These are phyloP conservation scores for Chrysolina americana DNA, from an alignment of 2,888 invertebrate genomes.

Conservation along the genomic window DNA sequence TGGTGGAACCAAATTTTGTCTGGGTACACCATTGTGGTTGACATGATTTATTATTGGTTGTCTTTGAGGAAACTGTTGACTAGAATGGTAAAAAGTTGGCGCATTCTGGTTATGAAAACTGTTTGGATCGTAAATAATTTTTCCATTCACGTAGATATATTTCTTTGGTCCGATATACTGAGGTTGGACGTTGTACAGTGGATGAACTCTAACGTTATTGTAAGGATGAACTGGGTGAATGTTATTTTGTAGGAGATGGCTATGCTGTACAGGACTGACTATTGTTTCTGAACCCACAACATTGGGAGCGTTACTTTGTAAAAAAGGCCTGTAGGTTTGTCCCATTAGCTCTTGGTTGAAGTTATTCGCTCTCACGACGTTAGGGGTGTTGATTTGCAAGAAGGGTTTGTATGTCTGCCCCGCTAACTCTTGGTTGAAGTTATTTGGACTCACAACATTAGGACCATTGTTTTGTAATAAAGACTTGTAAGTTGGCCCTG, in stretches of 20 bases:
- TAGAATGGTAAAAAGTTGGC: conserved; percentile 35
- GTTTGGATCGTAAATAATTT: conserved; percentile 55
- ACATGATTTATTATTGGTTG: conserved; percentile 15
- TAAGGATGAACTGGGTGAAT: conserved; percentile 37
- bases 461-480: not conserved
- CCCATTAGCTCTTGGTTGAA: not conserved
- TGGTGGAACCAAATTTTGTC: conserved; percentile 27
- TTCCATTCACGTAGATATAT: conserved; percentile 59
- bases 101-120: conserved; percentile 31
- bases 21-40: conserved; percentile 2
- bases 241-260: conserved; percentile 51
- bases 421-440: not conserved
- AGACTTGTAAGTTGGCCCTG: not conserved
- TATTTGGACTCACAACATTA: conserved; percentile 11
- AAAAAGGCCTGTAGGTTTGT: not conserved
- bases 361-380: not conserved
- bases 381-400: no score
- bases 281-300: conserved; percentile 40
- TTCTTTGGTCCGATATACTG: conserved; percentile 55
- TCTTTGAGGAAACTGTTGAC: conserved; percentile 38
- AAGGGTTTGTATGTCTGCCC: conserved; percentile 5
- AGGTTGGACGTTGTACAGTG: conserved; percentile 45
- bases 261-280: conserved; percentile 59
- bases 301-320: conserved; percentile 2
- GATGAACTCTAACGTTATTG: conserved; percentile 49